Conservation (phyloP, 2,888 invertebrate species). For the Hirtodrosophila histrioides region DNA sequence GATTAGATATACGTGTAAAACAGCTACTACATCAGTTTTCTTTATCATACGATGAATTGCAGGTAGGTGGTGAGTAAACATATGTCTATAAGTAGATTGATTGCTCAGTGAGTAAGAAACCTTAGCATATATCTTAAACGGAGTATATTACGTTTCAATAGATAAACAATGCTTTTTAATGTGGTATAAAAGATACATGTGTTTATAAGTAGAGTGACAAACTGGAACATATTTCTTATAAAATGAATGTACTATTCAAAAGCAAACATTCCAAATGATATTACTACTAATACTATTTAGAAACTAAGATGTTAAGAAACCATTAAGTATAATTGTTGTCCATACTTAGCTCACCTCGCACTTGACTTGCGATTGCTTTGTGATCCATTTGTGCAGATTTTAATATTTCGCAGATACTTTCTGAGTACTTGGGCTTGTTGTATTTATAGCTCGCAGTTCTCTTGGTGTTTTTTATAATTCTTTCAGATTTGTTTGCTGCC, state of each 20-base stretch:
- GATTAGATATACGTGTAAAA: constrained; percentile 40
- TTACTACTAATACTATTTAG: too few relatives aligned
- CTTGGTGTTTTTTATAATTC: constrained; percentile 26
- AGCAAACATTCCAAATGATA: too few relatives aligned
- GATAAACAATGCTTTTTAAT: too few relatives aligned
- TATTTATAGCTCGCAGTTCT: constrained; percentile 57
- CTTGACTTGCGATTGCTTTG: constrained; percentile 81
- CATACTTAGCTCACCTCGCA: constrained; percentile 82
- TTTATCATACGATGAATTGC: constrained; percentile 5
- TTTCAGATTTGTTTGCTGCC: constrained; percentile 5
- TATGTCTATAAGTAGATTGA: neutral
- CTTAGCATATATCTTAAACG: too few relatives aligned
- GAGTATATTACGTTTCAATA: too few relatives aligned
- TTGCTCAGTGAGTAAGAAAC: too few relatives aligned
- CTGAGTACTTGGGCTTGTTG: constrained; percentile 29
- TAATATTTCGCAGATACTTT: constrained; percentile 24
- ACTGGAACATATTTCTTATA: too few relatives aligned
- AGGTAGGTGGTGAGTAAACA: constrained; percentile 3
- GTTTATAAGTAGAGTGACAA: too few relatives aligned
- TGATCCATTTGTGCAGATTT: constrained; percentile 75
- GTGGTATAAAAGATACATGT: too few relatives aligned
- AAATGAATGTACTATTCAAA: too few relatives aligned
- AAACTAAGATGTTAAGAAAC: constrained; percentile 10
- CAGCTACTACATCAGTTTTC: neutral
- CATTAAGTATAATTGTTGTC: constrained; percentile 25